Percentiles rank a stretch among this genome's conserved stretches.
These are phyloP conservation scores for Drosophila quinaria DNA, from an alignment of 2,888 invertebrate species.

Conservation along the genomic window DNA sequence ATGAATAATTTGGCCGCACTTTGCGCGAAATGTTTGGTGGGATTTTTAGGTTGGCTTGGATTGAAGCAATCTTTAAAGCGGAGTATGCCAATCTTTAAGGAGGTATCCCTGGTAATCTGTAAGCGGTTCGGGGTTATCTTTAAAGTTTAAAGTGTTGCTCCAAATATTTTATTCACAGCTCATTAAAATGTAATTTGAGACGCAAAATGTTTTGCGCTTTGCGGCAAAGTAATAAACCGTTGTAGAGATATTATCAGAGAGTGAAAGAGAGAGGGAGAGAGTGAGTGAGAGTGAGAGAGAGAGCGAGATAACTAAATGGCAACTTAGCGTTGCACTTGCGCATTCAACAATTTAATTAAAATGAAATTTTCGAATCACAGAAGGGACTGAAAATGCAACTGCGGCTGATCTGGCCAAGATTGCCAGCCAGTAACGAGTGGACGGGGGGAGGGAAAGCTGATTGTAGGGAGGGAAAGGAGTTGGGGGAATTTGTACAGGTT, in stretches of 20 bases:
- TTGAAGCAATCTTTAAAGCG: not conserved
- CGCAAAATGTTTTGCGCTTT: conserved; percentile 67
- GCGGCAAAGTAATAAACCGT: conserved; percentile 69
- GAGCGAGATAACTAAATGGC: conserved; percentile 56
- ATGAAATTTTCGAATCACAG: conserved; percentile 79
- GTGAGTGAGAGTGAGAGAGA: conserved; percentile 3
- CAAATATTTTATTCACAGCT: conserved; percentile 80
- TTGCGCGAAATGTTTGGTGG: conserved; percentile 43
- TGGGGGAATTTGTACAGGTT: conserved; percentile 8
- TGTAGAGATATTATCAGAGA: conserved; percentile 67
- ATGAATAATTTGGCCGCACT: conserved; percentile 64
- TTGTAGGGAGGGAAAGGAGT: not conserved
- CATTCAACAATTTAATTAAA: conserved; percentile 82
- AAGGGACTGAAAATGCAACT: conserved; percentile 47
- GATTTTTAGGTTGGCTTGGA: not conserved
- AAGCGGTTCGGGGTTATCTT: conserved; percentile 47
- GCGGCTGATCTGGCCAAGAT: conserved; percentile 43
- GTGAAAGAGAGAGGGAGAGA: conserved; percentile 4
- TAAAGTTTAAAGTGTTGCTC: conserved; percentile 44
- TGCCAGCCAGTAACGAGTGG: not conserved
- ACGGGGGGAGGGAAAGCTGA: not conserved
- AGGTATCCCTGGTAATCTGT: conserved; percentile 16
- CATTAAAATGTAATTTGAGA: conserved; percentile 81
- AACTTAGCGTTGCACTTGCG: conserved; percentile 66
- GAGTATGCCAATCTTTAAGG: conserved; percentile 9